Conservation (phyloP, 2,113 vertebrate species). For the Corythornis vintsioides region DNA sequence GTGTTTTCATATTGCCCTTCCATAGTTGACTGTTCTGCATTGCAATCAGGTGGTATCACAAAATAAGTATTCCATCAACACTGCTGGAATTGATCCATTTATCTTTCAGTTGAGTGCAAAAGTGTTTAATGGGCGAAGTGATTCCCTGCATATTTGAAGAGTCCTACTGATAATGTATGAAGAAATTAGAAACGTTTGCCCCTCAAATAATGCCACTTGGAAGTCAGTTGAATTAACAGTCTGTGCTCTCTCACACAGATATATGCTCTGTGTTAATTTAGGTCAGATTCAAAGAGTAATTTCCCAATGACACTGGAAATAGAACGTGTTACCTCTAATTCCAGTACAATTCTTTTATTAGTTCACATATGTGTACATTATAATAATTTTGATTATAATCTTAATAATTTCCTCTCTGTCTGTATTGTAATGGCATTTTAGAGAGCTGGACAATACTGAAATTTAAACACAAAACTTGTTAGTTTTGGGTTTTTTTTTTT, state of each 20-base stretch:
- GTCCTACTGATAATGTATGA: background rate
- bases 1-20: background rate
- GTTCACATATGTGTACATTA: background rate
- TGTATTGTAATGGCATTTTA: background rate
- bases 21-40: background rate
- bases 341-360: background rate
- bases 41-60: background rate
- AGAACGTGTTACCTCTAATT: background rate
- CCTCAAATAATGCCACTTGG: background rate
- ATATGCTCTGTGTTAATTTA: background rate
- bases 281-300: background rate
- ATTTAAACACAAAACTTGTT: background rate
- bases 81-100: background rate
- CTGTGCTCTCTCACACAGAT: background rate
- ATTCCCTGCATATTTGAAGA: background rate
- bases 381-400: background rate
- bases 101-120: background rate
- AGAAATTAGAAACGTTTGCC: background rate
- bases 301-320: background rate
- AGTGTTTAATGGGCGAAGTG: background rate
- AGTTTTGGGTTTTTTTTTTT: background rate
- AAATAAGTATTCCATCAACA: background rate
- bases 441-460: background rate
- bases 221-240: background rate
- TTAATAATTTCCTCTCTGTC: background rate